Base-by-base conservation (phyloP, 2,113 vertebrate species). In the Eulemur macaco region DNA sequence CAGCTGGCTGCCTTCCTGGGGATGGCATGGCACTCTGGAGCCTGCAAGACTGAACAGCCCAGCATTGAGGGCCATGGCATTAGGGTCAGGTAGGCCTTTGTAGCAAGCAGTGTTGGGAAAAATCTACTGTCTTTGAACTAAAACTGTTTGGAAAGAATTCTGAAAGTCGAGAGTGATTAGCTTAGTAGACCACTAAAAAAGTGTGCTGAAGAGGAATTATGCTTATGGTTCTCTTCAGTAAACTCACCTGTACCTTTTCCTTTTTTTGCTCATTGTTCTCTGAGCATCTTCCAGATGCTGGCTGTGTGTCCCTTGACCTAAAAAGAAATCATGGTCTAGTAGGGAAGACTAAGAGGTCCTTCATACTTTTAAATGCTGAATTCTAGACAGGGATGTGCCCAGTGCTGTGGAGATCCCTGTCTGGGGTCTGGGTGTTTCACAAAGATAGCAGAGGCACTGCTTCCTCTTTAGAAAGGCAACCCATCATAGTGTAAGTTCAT, bases 1-100 rank as follows among this genome's bases (percentile, higher is more conserved):
- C 90, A 96, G 86, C 91, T 95, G 91, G 94, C 96, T 81, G 82
- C 82, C 4, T 56, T 86, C 88, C 86, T 94, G 45, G 52, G 89
- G 60, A 69, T 89, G 93, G 95, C 91, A 89, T 69, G 93, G 88
- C 31, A 52, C 63, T 74, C 18, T 34, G 77, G 71, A 84, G 34
- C 68, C 83, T 42, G 29, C 0, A 21, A 93, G 84, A 64, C 52
- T 63, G 31, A 25, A 31, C 45, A 0, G 39, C 37, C 66, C 18
- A 39, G 60, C 25, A 42, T 50, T 42, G 47, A 74, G 58, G 93
- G 34, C 86, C 66, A 27, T 45, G 42, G 66, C 45, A 18, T 77
- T 52, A 73, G 82, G 63, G 63, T 95, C 94, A 96, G 50, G 39
- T 69, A 34, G 69, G 66, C 63, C 69, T 89, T 81, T 52, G 17